Evolutionary conservation across 2,797 vertebrate genomes (phyloP), one percentile per base, ranked within the genome.

Genomic region (Silurus lanzhouensis): DNA sequence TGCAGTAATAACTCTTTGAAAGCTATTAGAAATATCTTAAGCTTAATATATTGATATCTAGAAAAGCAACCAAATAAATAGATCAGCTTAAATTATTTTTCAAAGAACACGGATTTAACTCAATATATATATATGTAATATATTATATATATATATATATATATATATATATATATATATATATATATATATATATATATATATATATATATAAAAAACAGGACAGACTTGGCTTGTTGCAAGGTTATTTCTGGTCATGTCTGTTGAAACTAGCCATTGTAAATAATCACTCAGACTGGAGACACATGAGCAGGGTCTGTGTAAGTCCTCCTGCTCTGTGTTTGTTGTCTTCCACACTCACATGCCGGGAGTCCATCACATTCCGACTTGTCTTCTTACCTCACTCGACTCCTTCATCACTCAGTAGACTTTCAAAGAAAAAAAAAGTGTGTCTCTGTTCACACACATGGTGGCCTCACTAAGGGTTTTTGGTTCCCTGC

Each of bases 321-420:
- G 46, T 2, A 48, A 19, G 68, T 85, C 70, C 68, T 52, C 31
- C 60, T 74, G 64, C 76, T 66, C 55, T 52, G n/a, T 77, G n/a
- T 76, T 83, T 86, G 63, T 70, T 79, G 20, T 88, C 72, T 44
- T 79, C 48, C 60, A 57, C 82, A 58, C 31, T 15, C 82, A 84
- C 63, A 80, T 80, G 48, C 64, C 25, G 58, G 55, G 66, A 44
- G 67, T 80, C 77, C 75, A 64, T 83, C 60, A 66, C 19, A 58
- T 52, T 85, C 81, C 61, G 57, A 44, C 75, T 44, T 84, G 76
- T 70, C 55, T 71, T 77, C 70, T 66, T 31, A 80, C 58, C 64
- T 82, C 90, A 85, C 86, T 89, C 83, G 48, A 46, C 31, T 68
- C 27, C 71, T 74, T 19, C 75, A 46, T 17, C 31, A 52, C n/a